Base-by-base conservation (phyloP, 1,140 invertebrate genomes). In the Scaptodrosophila lebanonensis region DNA sequence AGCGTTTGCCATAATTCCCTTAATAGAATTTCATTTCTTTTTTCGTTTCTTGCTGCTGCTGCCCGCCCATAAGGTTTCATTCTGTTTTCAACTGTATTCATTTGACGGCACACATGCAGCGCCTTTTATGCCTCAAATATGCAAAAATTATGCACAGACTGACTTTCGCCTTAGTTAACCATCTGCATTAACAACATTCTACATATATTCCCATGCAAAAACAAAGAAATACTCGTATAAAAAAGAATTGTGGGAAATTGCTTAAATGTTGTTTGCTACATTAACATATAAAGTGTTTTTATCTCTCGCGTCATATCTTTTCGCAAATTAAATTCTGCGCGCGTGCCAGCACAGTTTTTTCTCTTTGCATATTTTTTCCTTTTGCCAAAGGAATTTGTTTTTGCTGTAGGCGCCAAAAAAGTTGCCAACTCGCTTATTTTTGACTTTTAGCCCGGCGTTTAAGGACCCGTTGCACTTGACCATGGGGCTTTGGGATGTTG, bases 251-350 rank as follows among this genome's bases (percentile, higher is more conserved):
- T 33, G 35, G 17, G 32, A 42, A 43, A 51, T 65, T 65, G 43
- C 29, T 25, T 8, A 25, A 25, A 25, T 25, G 8, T 8, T 25
- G 22, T 25, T 3, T 53, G 50, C 40, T 66, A 44, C 52, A 76
- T 76, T 76, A 77, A 45, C 71, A 76, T 76, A 77, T 71, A 76
- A 33, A 76, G 61, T 70, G 61, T 53, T 61, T 69, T 51, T 22
- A 16, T 30, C 29, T 30, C 13, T 40, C 30, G 25, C 12, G 22
- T 38, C 7, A 15, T 29, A 20, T 13, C 49, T 44, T 22, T 20
- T 11, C 20, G 22, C 7, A 61, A 70, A 66, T 58, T 51, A 63
- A 62, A 75, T 66, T 70, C 49, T 39, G 51, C 39, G 72, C 71
- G 62, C 62, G 62, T 76, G 72, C 72, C 71, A 75, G 29, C 29